Percentiles rank a stretch among this genome's conserved stretches.
These are phyloP conservation scores for Notechis scutatus DNA, from an alignment of 2,113 vertebrate genomes.

Conservation along the genomic window DNA sequence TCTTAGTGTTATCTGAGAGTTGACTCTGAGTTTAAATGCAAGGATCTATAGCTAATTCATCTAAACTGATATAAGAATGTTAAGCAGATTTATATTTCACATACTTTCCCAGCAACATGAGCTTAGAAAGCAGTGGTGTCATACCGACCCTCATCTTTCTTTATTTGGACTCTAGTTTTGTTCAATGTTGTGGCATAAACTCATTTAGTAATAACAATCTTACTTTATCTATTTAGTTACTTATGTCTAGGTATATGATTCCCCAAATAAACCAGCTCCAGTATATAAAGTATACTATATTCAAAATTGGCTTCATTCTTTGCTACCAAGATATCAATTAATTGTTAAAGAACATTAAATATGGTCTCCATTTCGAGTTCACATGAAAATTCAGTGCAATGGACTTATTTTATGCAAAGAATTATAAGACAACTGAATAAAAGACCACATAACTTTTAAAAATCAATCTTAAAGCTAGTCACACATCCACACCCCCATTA, in stretches of 20 bases:
- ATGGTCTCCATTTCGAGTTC: neutral
- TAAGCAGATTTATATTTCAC: neutral
- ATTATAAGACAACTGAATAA: slow-evolving; percentile 15
- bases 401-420: neutral
- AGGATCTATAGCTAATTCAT: neutral
- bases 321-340: slow-evolving; percentile 32
- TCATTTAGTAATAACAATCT: slow-evolving; percentile 6
- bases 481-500: slow-evolving; percentile 7
- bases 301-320: slow-evolving; percentile 35
- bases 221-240: neutral
- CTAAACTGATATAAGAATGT: neutral
- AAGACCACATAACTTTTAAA: slow-evolving; percentile 39
- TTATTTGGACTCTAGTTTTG: neutral
- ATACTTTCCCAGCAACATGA: neutral
- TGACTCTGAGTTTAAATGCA: neutral
- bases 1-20: neutral
- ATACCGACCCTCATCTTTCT: neutral
- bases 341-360: slow-evolving; percentile 30
- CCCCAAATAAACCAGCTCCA: neutral
- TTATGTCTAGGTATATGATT: slow-evolving; percentile 34
- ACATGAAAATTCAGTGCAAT: neutral
- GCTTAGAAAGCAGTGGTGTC: neutral
- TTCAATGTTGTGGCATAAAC: neutral
- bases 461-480: slow-evolving; percentile 50
- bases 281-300: slow-evolving; percentile 19